These are phyloP conservation scores for Sinella curviseta DNA, from an alignment of 1,140 invertebrate species.

Conservation along the genomic window DNA sequence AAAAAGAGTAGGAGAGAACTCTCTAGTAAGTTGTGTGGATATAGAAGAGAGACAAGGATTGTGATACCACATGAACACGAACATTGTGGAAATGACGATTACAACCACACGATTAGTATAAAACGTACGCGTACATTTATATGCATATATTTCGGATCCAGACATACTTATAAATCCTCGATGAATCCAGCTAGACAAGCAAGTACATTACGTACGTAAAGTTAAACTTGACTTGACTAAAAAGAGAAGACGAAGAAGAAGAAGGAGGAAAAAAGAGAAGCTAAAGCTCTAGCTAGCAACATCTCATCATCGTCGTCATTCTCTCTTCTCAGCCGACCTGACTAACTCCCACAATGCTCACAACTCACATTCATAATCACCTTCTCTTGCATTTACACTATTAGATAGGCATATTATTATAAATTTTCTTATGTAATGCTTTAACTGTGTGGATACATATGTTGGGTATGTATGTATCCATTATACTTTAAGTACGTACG, in stretches of 20 bases:
- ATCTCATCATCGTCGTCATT: no score
- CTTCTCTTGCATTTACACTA: no score
- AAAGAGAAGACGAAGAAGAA: background rate
- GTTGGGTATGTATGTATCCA: no score
- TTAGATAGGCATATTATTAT: no score
- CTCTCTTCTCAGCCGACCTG: no score
- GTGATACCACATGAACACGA: background rate
- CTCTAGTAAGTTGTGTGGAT: background rate
- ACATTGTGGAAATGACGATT: background rate
- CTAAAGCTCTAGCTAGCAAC: background rate
- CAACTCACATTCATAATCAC: no score
- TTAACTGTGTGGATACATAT: no score
- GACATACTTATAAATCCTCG: background rate
- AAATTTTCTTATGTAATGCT: no score
- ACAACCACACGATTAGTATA: background rate
- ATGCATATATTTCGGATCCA: background rate
- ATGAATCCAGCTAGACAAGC: constrained; percentile 16
- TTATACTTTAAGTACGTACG: no score
- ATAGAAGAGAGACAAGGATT: background rate
- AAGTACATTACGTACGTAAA: background rate
- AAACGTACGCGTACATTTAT: background rate
- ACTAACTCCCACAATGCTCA: no score
- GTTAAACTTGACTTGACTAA: background rate
- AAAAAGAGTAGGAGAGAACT: background rate
- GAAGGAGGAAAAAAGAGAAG: background rate